A percentile compares a stretch with the other conserved stretches of the same genome.
These are phyloP conservation scores for Carlito syrichta DNA, from an alignment of 2,113 vertebrate species.

Conservation along the genomic window DNA sequence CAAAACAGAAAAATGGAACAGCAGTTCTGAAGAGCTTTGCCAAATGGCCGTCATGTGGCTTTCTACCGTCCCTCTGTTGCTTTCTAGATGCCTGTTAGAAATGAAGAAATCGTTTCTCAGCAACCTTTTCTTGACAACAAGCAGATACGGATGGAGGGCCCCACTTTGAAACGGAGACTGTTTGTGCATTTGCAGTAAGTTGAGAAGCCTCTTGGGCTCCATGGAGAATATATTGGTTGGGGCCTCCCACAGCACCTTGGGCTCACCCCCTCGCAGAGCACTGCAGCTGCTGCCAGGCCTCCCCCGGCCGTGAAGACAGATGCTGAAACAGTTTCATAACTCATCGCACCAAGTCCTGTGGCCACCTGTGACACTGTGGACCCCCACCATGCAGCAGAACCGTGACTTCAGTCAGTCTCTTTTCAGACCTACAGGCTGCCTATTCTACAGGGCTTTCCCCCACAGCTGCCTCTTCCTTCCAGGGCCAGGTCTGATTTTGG, in stretches of 20 bases:
- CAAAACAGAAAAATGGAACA: slow-evolving; percentile 1
- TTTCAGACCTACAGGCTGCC: neutral
- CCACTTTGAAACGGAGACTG: neutral
- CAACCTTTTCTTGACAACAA: neutral
- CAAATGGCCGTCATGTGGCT: neutral
- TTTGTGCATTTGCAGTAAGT: neutral
- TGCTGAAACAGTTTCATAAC: accelerated
- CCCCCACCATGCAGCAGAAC: neutral
- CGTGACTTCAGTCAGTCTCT: neutral
- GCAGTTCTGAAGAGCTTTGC: neutral
- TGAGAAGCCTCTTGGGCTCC: neutral
- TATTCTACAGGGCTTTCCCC: neutral
- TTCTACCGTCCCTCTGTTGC: neutral
- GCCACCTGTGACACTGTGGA: neutral
- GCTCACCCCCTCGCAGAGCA: neutral
- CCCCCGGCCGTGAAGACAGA: neutral
- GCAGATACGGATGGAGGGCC: neutral
- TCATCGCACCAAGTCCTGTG: neutral
- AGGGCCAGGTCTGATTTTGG: neutral
- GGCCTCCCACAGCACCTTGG: accelerated
- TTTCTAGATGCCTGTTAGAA: slow-evolving; percentile 7
- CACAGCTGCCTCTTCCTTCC: neutral
- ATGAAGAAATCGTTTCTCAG: neutral
- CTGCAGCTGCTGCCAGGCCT: accelerated
- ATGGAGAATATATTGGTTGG: neutral